phyloP scores from a whole-genome alignment of 2,888 invertebrate genomes.

The Acanthosepion lycidas region DNA sequence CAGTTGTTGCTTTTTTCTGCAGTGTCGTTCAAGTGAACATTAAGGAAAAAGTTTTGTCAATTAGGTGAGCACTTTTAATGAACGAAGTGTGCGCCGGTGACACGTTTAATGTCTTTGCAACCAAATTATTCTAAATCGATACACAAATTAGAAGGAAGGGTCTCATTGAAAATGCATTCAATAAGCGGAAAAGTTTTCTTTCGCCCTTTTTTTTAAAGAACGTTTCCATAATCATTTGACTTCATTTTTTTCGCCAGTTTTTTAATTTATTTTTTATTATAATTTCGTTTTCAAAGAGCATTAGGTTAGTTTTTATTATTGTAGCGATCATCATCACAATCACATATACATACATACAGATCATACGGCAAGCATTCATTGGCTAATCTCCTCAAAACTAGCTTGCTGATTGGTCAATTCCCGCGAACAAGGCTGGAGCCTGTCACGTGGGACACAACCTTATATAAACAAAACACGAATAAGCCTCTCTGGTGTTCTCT shows the following conservation, averaged over 20 bases:
- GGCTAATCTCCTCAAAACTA: no score
- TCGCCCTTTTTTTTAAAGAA: neutral
- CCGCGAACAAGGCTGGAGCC: no score
- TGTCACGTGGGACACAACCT: no score
- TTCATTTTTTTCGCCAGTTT: no score
- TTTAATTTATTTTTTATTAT: no score
- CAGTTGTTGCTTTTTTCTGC: neutral
- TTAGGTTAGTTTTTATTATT: neutral
- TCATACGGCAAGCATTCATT: no score
- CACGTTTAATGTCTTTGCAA: neutral
- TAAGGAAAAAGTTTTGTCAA: neutral
- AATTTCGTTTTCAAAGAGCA: no score
- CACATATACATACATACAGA: no score
- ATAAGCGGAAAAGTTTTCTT: neutral
- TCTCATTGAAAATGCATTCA: neutral
- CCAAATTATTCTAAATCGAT: neutral
- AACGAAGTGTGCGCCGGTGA: neutral
- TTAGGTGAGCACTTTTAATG: neutral
- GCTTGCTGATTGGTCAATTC: no score
- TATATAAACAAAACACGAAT: no score
- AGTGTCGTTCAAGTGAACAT: neutral
- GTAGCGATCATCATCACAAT: no score
- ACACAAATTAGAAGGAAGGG: neutral
- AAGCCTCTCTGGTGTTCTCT: no score
- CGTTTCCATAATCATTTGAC: neutral